Evolutionary conservation across 1,140 invertebrate genomes (phyloP), one percentile per base, ranked within the genome.

Genomic region (Ctenoplectra terminalis): DNA sequence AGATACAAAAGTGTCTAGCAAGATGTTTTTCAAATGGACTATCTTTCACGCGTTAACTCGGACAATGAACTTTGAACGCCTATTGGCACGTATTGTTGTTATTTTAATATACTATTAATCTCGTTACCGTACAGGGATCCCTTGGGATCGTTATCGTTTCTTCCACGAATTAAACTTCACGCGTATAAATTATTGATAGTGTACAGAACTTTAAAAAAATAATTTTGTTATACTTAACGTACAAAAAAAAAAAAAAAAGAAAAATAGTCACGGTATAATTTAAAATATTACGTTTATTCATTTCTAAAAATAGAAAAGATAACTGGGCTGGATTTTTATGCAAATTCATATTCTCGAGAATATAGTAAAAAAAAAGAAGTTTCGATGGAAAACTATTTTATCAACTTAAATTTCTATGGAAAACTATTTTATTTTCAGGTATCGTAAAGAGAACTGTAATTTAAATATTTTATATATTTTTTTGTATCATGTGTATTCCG

Each of bases 21-120:
- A 31, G 26, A 15, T 31, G 23, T 31, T 52, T 56, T 43, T 26
- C 17, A 40, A 56, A 34, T 56, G 23, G 52, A 26, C 34, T 50
- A 8, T 48, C 17, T 2, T 48, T n/a, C n/a, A 70, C 20, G 46
- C 34, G 26, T n/a, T 31, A 31, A 29, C 40, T 50, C 13, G 29
- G 17, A 29, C 43, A 60, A 40, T 61, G 76, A 79, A 79, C 76
- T 71, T 79, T 79, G 76, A 61, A 40, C 76, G 20, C 17, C 15
- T 56, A 7, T 37, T 71, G n/a, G 61, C 50, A 29, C n/a, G 20
- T 31, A 31, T 29, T 56, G 13, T 9, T 40, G 13, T 56, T n/a
- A 61, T 29, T 46, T 17, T 7, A 26, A 23, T 56, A 13, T 40
- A 7, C 23, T 37, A 34, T 11, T 60, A 9, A 48, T 23, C 43